Conservation (phyloP, 2,113 vertebrate genomes). For the Rattus norvegicus region GRCr8 NC_086020.1:33458001-33458500, state of each 20-base stretch:
- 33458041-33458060: background rate
- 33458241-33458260: too few relatives aligned
- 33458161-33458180: too few relatives aligned
- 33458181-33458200: too few relatives aligned
- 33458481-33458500: background rate
- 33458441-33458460: background rate
- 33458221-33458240: too few relatives aligned
- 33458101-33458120: background rate
- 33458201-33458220: too few relatives aligned
- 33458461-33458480: background rate
- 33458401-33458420: background rate
- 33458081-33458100: background rate
- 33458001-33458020: background rate
- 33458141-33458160: too few relatives aligned
- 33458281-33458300: too few relatives aligned
- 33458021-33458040: background rate
- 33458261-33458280: too few relatives aligned
- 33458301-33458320: too few relatives aligned
- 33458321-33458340: too few relatives aligned
- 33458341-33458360: background rate
- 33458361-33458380: background rate
- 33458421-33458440: background rate
- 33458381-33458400: background rate
- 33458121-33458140: background rate
- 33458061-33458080: background rate